These are phyloP conservation scores for Agapornis roseicollis DNA, from an alignment of 2,113 vertebrate genomes.

Conservation along the genomic window DNA sequence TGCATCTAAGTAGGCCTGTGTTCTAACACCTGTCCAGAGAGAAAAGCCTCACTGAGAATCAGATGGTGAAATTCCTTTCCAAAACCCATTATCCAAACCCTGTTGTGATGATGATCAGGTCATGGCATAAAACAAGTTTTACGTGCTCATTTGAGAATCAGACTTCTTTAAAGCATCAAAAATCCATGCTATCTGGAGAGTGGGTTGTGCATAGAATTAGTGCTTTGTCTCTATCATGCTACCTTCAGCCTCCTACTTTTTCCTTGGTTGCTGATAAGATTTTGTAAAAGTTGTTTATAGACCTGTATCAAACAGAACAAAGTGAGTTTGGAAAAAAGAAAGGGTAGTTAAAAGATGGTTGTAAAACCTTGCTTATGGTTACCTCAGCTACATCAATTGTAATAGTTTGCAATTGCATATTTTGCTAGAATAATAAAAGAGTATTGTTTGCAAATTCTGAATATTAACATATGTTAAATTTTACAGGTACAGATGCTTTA, in stretches of 20 bases:
- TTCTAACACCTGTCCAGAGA: not conserved
- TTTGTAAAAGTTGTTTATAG: not conserved
- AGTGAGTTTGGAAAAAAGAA: not conserved
- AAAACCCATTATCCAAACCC: not conserved
- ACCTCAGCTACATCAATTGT: not conserved
- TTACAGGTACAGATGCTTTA: constrained; percentile 61
- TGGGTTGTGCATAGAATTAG: not conserved
- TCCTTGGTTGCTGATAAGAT: not conserved
- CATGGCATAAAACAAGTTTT: not conserved
- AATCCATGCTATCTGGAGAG: not conserved
- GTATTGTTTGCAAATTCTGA: constrained; percentile 16
- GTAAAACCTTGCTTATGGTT: not conserved
- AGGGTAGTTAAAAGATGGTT: not conserved
- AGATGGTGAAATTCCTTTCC: not conserved
- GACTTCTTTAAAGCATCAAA: not conserved
- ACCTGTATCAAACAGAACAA: not conserved
- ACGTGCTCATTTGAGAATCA: not conserved
- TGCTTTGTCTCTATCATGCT: not conserved
- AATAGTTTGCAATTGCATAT: not conserved
- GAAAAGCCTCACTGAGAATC: not conserved
- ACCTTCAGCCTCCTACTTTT: not conserved
- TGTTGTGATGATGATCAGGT: not conserved
- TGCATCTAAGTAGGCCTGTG: not conserved
- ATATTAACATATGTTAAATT: constrained; percentile 10
- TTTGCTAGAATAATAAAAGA: not conserved